Evolutionary conservation across 2,113 vertebrate genomes (phyloP).

Genomic region (Sardina pilchardus): DNA sequence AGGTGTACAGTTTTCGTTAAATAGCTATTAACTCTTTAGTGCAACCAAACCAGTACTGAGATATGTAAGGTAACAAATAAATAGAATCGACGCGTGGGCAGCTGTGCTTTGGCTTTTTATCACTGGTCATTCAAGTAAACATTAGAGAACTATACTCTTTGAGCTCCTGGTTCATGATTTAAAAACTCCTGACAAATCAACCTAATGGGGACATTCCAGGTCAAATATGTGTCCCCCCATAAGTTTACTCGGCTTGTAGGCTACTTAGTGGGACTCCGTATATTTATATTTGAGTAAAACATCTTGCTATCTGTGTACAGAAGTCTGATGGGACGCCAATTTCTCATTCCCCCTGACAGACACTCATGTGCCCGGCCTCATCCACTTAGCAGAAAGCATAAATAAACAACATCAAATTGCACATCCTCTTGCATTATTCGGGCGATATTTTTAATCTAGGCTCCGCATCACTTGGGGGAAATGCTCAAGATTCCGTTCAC

Average conservation of each 20-base stretch:
- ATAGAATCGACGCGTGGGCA: background rate
- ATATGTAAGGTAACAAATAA: background rate
- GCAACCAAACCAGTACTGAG: background rate
- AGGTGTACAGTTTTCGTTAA: constrained; percentile 34
- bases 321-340: background rate
- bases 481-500: constrained; percentile 35
- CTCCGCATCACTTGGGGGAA: constrained; percentile 1
- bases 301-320: constrained; percentile 12
- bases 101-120: constrained; percentile 32
- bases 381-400: constrained; percentile 22
- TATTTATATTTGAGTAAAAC: background rate
- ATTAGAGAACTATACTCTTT: background rate
- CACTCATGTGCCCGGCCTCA: constrained; percentile 1
- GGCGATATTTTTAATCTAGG: constrained; percentile 26
- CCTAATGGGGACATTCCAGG: background rate
- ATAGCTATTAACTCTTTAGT: background rate
- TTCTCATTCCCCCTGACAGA: constrained; percentile 15
- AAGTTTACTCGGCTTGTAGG: background rate
- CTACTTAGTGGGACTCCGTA: background rate
- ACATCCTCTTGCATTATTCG: constrained; percentile 30
- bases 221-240: background rate
- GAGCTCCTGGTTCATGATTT: background rate
- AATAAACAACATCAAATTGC: constrained; percentile 32
- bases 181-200: background rate
- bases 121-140: constrained; percentile 34